Base-by-base conservation (phyloP, 2,113 vertebrate genomes). In the Scatophagus argus region DNA sequence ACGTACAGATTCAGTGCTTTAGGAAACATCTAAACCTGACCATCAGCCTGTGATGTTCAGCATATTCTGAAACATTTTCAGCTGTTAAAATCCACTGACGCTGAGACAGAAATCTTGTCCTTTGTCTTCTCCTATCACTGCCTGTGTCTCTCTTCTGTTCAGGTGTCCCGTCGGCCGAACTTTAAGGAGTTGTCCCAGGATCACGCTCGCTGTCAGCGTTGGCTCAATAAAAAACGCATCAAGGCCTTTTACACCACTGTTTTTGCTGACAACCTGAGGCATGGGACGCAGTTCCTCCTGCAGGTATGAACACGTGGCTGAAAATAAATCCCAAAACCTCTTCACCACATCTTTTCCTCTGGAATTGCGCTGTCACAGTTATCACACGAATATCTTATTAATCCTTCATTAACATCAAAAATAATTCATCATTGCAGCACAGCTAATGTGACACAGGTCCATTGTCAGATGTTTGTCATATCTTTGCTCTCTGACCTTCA, bases 241-340 rank as follows among this genome's bases (percentile, higher is more conserved):
- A 98, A 98, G 77, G 96, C 96, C 8, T 99, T 99, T 86, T 99
- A 99, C 86, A 93, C 95, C 1, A 95, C 96, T 0, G 98, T 99
- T 0, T 96, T 97, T 79, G 95, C 97, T 27, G 98, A 99, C 78
- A 97, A 96, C 79, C 91, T 98, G 79, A 93, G 98, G 63, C 96
- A 98, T 44, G 98, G 98, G 36, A 92, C 95, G 0, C 97, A 99
- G 64, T 95, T 97, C 65, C 94, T 99, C 79, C 95, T 99, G 91
- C 98, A 99, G 96, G 98, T 93, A 67, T 1, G 29, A 55, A 47
- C 23, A 38, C 11, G 16, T 13, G 25, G 25, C n/a, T 13, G 9
- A 21, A 29, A 2, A n/a, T n/a, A n/a, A n/a, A n/a, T n/a, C n/a
- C n/a, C n/a, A n/a, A n/a, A n/a, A n/a, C n/a, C n/a, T n/a, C n/a